Base-by-base conservation (phyloP, 2,113 vertebrate species). In the Dicentrarchus labrax region DNA sequence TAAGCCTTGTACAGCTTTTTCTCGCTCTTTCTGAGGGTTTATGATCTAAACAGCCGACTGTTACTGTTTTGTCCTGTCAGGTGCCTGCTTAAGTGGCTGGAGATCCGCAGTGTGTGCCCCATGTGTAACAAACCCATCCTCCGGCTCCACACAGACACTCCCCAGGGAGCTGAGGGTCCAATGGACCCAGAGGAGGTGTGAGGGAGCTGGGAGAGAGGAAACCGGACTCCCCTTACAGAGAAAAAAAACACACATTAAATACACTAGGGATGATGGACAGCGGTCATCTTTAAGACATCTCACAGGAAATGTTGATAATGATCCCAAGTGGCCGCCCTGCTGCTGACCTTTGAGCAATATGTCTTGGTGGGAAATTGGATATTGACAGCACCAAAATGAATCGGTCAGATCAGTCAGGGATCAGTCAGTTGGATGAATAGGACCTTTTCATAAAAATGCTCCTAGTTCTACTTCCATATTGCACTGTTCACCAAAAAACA, bases 51-150 rank as follows among this genome's bases (percentile, higher is more conserved):
- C 45, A 47, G 36, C 15, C 38, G 11, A 13, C 10, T 11, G 10
- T 30, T 2, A 4, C 4, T 45, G 22, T 21, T 36, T 50, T 41
- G 6, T 64, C 16, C 64, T n/a, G 21, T 21, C 86, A 96, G 96
- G 94, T 96, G 96, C 94, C 93, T 96, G 88, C 90, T 96, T 41
- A 96, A 96, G 81, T 96, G 96, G 96, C 91, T 96, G 86, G 96
- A 96, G 93, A 96, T 96, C 80, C 96, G 96, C 83, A 96, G 95
- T 51, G 95, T 96, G 74, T 96, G 96, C 78, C 96, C 96, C 19
- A 96, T 96, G 96, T 96, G 96, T 71, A 96, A 96, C 93, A 96
- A 96, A 62, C 95, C 95, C 76, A 96, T 96, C 89, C 93, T 95
- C 70, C 91, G 95, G 81, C 91, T 96, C 43, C 94, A 95, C 91